Evolutionary conservation across 2,888 invertebrate species (phyloP).

Genomic region (Aleiodes testaceus): DNA sequence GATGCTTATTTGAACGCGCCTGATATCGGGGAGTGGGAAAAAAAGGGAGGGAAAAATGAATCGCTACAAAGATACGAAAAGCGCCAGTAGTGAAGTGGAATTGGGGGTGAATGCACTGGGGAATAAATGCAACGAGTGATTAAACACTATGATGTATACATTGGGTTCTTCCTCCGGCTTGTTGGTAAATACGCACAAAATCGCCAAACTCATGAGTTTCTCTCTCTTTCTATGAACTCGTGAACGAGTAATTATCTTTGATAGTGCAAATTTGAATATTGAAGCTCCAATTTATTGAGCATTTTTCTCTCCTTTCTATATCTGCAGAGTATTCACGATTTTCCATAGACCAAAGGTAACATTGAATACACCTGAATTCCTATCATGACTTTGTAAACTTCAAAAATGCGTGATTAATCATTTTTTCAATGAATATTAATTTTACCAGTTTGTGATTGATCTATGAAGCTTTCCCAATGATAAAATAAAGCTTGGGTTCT

Average conservation of each 20-base stretch:
- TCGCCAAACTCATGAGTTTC: conserved; percentile 36
- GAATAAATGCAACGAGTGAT: conserved; percentile 53
- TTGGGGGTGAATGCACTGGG: conserved; percentile 28
- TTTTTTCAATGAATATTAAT: no score
- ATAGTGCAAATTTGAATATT: no score
- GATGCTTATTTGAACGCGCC: not conserved
- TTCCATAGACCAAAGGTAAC: no score
- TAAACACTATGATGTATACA: conserved; percentile 54
- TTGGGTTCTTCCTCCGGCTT: conserved; percentile 58
- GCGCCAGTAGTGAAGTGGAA: not conserved
- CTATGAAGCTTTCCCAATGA: no score
- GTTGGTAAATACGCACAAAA: conserved; percentile 58
- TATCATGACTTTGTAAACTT: no score
- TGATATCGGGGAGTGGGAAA: not conserved
- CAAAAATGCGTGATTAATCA: no score
- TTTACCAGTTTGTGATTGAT: no score
- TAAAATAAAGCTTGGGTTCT: no score
- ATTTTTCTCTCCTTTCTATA: no score
- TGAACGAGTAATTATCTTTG: conserved; percentile 2
- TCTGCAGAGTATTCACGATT: no score
- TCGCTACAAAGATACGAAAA: conserved; percentile 12
- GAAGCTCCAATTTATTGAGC: no score
- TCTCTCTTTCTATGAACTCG: conserved; percentile 25
- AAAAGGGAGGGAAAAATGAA: not conserved
- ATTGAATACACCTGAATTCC: no score